phyloP scores from a whole-genome alignment of 1,140 invertebrate genomes.

The Probaryconus sp. region DNA sequence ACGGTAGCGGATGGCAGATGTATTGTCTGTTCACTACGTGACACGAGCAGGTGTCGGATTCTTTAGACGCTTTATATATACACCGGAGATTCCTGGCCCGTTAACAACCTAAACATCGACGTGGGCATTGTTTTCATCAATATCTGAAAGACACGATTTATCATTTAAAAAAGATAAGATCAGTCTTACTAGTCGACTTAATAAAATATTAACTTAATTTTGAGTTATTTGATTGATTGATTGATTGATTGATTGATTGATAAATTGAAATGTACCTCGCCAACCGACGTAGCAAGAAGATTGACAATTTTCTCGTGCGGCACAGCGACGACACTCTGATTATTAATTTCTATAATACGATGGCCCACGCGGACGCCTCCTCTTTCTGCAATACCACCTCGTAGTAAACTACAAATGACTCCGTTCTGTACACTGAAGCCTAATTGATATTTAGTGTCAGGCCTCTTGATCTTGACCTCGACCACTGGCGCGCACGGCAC shows the following conservation, averaged over 20 bases:
- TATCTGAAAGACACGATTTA: constrained; percentile 85
- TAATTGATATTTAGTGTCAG: constrained; percentile 99
- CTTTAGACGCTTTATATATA: constrained; percentile 88
- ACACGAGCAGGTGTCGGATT: constrained; percentile 69
- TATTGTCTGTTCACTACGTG: constrained; percentile 78
- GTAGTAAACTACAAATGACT: constrained; percentile 97
- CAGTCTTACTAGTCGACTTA: no score
- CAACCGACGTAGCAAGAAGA: constrained; percentile 97
- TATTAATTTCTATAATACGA: constrained; percentile 99
- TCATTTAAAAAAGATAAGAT: no score
- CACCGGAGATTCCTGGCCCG: constrained; percentile 98
- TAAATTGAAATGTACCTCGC: constrained; percentile 87
- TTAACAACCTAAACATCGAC: constrained; percentile 99
- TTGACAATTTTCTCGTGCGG: constrained; percentile 99
- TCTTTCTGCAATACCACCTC: constrained; percentile 98
- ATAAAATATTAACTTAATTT: no score
- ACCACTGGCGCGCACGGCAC: constrained; percentile 99
- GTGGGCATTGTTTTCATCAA: constrained; percentile 99
- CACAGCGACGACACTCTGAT: constrained; percentile 98
- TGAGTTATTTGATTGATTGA: not conserved
- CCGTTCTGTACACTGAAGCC: constrained; percentile 99
- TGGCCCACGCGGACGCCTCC: constrained; percentile 99
- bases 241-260: not conserved
- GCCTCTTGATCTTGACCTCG: constrained; percentile 99
- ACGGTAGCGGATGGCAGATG: constrained; percentile 75